Base-by-base conservation (phyloP, 2,113 vertebrate genomes). In the Dipodomys ordii region DNA sequence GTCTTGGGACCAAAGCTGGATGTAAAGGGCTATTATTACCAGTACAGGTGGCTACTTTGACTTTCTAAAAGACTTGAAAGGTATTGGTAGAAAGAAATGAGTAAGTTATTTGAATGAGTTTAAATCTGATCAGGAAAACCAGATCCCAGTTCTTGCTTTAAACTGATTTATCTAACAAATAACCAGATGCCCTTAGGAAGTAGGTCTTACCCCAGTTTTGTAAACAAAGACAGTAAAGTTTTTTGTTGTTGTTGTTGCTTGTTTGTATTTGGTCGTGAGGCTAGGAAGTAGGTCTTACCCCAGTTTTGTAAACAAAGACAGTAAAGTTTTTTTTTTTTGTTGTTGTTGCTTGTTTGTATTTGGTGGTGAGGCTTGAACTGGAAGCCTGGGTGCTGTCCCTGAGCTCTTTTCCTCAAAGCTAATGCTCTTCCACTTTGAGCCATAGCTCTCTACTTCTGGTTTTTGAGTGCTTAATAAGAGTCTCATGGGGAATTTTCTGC, bases 41-140 rank as follows among this genome's bases (percentile, higher is more conserved):
- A 83, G 10, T 44, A 25, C 2, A 85, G 69, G 82, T 76, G 76
- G n/a, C 57, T 88, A 28, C 15, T 44, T 49, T 88, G 57, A 93
- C 15, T 94, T 86, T 93, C 81, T 81, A 65, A 71, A 96, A 94
- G 72, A 72, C 65, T 32, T 19, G 0, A 77, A 76, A 83, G 84
- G 77, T 4, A 68, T 20, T 32, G 30, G 65, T 82, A 85, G 85
- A 68, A 92, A 60, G 62, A 90, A 95, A 77, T 88, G 94, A 90
- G 71, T 28, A 69, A 44, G 35, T 74, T 35, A 74, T 87, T 94
- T 88, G 90, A 96, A 74, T 94, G 82, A 78, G n/a, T 94, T 91
- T 73, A 90, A 90, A 88, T 93, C 35, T 91, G 89, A 96, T 90
- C 64, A 93, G 49, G 74, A 92, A 86, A 96, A 92, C 85, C 62